phyloP scores from a whole-genome alignment of 2,113 vertebrate species.

The Xerus inauris region DNA sequence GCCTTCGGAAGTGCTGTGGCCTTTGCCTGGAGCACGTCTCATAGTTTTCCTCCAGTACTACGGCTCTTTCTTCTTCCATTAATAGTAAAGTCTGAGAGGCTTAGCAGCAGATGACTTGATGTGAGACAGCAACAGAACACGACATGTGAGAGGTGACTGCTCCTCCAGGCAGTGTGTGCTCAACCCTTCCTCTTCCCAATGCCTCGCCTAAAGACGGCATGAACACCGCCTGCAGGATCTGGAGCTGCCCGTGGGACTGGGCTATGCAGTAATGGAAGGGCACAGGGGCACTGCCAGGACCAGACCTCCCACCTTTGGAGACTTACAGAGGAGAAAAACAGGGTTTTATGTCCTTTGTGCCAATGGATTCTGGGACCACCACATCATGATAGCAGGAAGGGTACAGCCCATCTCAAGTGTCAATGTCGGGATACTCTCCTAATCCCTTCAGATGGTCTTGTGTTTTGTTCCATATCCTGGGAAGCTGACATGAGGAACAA shows the following conservation, averaged over 20 bases:
- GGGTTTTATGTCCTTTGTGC: neutral
- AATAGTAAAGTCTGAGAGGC: neutral
- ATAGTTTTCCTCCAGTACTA: neutral
- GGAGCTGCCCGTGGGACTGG: neutral
- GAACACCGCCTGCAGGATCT: too few relatives aligned
- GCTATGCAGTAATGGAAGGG: neutral
- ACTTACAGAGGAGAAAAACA: neutral
- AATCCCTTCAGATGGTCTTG: neutral
- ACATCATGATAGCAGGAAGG: neutral
- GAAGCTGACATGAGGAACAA: neutral
- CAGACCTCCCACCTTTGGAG: too few relatives aligned
- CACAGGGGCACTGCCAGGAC: rapidly evolving
- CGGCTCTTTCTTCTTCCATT: neutral
- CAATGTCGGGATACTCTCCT: too few relatives aligned
- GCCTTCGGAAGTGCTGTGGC: neutral
- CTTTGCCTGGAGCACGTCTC: neutral
- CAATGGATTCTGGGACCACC: neutral
- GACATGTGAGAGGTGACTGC: neutral
- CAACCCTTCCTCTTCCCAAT: neutral
- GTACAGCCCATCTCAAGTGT: neutral
- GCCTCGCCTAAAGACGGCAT: neutral
- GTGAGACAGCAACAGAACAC: neutral
- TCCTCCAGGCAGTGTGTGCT: neutral
- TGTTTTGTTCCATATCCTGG: neutral
- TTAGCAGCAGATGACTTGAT: neutral